A percentile compares a stretch with the other conserved stretches of the same genome.
Conservation (phyloP, 1,140 invertebrate genomes). For the Lithobius niger region DNA sequence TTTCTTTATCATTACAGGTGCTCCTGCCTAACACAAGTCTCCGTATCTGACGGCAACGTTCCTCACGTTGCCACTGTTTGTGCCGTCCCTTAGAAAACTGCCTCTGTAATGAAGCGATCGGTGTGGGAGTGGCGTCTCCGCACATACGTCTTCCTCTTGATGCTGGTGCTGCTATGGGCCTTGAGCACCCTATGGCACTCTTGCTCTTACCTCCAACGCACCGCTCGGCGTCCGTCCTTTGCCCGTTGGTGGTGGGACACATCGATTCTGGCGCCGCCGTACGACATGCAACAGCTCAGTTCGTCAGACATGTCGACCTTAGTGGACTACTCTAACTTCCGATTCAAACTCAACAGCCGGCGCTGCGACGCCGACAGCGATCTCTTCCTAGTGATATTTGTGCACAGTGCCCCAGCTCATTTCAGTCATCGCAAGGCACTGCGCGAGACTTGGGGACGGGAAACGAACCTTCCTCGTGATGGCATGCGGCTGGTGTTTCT, state of each 20-base stretch:
- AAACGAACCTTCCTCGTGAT: constrained; percentile 30
- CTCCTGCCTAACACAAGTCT: too few species aligned
- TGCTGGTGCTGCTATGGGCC: too few species aligned
- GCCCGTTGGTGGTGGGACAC: background rate
- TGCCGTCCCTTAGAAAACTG: too few species aligned
- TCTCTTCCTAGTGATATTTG: constrained; percentile 40
- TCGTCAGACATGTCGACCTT: constrained; percentile 14
- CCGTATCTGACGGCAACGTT: too few species aligned
- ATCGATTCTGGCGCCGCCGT: background rate
- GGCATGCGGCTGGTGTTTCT: constrained; percentile 42
- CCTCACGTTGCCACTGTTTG: too few species aligned
- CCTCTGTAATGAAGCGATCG: too few species aligned
- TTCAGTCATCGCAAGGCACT: constrained; percentile 43
- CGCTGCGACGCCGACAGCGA: constrained; percentile 12
- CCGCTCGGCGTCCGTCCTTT: too few species aligned
- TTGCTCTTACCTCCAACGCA: too few species aligned
- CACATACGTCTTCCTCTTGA: too few species aligned
- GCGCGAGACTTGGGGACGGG: constrained; percentile 49
- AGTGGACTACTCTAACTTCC: constrained; percentile 17
- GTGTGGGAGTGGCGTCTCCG: too few species aligned
- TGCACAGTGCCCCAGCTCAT: constrained; percentile 53
- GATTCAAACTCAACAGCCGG: constrained; percentile 18
- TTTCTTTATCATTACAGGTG: too few species aligned
- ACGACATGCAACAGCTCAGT: constrained; percentile 13
- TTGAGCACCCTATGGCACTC: too few species aligned